A percentile compares a stretch with the other conserved stretches of the same genome.
Evolutionary conservation across 2,888 invertebrate genomes (phyloP).

Genomic region (Steinernema hermaphroditum): DNA sequence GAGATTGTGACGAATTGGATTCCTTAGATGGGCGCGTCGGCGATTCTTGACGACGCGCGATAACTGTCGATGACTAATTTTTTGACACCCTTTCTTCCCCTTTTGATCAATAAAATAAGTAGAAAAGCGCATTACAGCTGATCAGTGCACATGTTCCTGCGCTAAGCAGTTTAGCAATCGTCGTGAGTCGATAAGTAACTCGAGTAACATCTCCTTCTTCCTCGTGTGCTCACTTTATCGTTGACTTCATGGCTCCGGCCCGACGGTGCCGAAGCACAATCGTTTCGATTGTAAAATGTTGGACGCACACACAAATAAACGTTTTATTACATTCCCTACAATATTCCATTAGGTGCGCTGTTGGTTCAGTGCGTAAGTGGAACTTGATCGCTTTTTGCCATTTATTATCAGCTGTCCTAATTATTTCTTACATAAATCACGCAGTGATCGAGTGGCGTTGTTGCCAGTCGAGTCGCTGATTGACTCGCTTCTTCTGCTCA

Average conservation of each 20-base stretch:
- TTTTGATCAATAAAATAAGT: too few species aligned
- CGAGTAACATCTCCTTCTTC: not conserved
- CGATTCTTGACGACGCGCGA: slow-evolving; percentile 14
- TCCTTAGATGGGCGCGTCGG: slow-evolving; percentile 27
- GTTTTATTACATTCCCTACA: not conserved
- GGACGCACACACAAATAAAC: not conserved
- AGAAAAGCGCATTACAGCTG: too few species aligned
- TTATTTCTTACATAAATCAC: slow-evolving; percentile 9
- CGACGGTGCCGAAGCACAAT: slow-evolving; percentile 6
- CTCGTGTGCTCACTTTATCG: slow-evolving; percentile 9
- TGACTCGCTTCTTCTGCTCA: not conserved
- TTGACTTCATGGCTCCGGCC: not conserved
- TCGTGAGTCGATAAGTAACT: too few species aligned
- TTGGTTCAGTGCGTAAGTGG: not conserved
- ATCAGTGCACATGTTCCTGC: too few species aligned
- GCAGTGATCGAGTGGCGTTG: not conserved
- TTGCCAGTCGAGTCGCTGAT: not conserved
- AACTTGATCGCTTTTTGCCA: not conserved
- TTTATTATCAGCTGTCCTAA: slow-evolving; percentile 1
- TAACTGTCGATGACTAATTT: slow-evolving; percentile 28
- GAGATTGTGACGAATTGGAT: slow-evolving; percentile 17
- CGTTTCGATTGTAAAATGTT: slow-evolving; percentile 15
- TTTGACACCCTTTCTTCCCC: slow-evolving; percentile 1
- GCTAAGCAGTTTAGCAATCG: too few species aligned
- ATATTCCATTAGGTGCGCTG: not conserved